Evolutionary conservation across 2,888 invertebrate species (phyloP), one percentile per base, ranked within the genome.

Genomic region (Caenorhabditis japonica): DNA sequence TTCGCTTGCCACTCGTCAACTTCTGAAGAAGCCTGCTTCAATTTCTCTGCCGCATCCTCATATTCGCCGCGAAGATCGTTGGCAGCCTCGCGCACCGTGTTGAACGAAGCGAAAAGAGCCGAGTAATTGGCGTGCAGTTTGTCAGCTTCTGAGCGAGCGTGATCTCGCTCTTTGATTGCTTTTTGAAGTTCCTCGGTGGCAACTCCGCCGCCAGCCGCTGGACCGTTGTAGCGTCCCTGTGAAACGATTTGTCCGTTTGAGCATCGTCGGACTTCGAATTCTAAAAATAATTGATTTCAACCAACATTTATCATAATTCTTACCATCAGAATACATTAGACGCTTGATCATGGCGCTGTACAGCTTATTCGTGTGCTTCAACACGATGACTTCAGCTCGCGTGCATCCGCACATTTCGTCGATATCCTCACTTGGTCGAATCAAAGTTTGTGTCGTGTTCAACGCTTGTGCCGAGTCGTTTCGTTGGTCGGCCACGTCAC

Each of bases 1-100:
- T 72, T 72, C 1, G 36, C 23, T 30, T 72, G 61, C 72, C 72
- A 72, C 38, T 72, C 72, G 1, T 72, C 72, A 4, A 66, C 51
- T 33, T 72, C 72, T 2, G 53, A 21, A 5, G 38, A 59, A 0
- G 72, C 72, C 41, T 55, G 7, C 33, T 66, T 72, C 59, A 72
- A 17, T 23, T 72, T 72, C 3, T 66, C 72, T 0, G 64, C 49
- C 0, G 66, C 72, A 13, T 64, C 64, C 44, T 66, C 60, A 17
- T 60, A 66, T 12, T 52, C 72, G 1, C 2, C 21, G 0, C 72
- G 64, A 23, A 72, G 34, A 3, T 64, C 66, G 23, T 55, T 55
- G 3, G 64, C 43, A 17, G 49, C 59, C 7, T 60, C 47, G 10
- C 66, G 38, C 10, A 60, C 17, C 12, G 39, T 10, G 12, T 52